These are phyloP conservation scores for Hepsetus odoe DNA, from an alignment of 2,113 vertebrate genomes.

Conservation along the genomic window DNA sequence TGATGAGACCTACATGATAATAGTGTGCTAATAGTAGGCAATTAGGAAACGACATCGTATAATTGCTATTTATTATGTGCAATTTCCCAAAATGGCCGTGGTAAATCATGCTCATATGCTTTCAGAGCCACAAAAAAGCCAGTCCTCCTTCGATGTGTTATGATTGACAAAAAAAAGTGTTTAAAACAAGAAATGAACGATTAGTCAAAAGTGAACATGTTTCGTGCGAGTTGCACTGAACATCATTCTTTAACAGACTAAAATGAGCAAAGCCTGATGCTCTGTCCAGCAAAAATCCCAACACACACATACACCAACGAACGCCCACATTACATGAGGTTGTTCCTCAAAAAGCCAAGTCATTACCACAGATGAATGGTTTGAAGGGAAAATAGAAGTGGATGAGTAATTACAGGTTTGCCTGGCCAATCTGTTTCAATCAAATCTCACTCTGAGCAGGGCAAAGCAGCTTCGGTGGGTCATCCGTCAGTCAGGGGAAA, in stretches of 20 bases:
- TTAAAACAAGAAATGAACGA: background rate
- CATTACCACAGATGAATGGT: background rate
- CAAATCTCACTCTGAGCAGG: background rate
- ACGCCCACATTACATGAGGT: background rate
- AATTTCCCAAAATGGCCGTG: background rate
- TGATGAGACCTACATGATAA: background rate
- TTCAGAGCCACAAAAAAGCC: background rate
- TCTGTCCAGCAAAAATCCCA: background rate
- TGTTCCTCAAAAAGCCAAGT: background rate
- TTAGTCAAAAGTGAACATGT: background rate
- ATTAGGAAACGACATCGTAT: background rate
- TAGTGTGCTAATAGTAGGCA: background rate
- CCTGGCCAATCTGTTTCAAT: background rate
- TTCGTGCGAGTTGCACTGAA: background rate
- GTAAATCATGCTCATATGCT: background rate
- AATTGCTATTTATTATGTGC: background rate
- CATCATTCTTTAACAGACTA: background rate
- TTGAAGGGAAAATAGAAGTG: background rate
- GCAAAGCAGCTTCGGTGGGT: background rate
- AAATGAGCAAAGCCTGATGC: background rate
- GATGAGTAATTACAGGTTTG: constrained; percentile 4
- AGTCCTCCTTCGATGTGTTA: background rate
- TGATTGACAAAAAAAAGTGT: background rate
- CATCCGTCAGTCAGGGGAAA: background rate
- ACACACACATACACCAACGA: background rate